Base-by-base conservation (phyloP, 2,113 vertebrate species). In the Misgurnus mizolepis region DNA sequence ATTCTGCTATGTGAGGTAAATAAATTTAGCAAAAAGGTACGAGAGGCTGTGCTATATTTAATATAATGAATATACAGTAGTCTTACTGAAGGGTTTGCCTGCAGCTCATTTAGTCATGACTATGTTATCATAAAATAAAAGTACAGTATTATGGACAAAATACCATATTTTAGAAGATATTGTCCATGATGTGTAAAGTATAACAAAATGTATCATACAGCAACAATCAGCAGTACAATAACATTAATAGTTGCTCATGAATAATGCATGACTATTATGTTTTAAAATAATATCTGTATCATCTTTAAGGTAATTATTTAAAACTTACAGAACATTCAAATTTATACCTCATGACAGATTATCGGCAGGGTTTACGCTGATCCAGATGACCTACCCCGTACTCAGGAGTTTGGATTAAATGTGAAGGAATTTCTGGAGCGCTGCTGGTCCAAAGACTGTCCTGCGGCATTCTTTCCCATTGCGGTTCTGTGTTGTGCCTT, bases 321-420 rank as follows among this genome's bases (percentile, higher is more conserved):
- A 58, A 56, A 7, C 0, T 14, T 18, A 72, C 9, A 10, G 3
- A 64, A 64, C n/a, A 43, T 27, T 12, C 6, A 15, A 17, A 22
- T 22, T 11, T 55, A 50, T 58, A 84, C 5, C 80, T 22, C 7
- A 14, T 43, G 22, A 15, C 81, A 99, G 97, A 95, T 99, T 86
- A 99, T 99, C 0, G 98, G 98, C 49, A 92, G 95, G 81, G 98
- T 99, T 78, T 97, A 92, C 0, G 98, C 98, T 0, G 98, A 98
- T 91, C 98, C 98, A 0, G 98, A 99, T 89, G 95, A 94, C 90
- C 92, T 99, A 75, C 96, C 96, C 0, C 94, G 97, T 45, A 94
- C 93, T 40, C 93, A 95, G 4, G 96, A 99, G 86, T 99, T 97
- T 1, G 97, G 98, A 47, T 91, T 98, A 80, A 96, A 96, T 0